Evolutionary conservation across 30 jellyfish, hydroid and myxozoan species (phyloP).

Genomic region (Aurelia coerulea): DNA sequence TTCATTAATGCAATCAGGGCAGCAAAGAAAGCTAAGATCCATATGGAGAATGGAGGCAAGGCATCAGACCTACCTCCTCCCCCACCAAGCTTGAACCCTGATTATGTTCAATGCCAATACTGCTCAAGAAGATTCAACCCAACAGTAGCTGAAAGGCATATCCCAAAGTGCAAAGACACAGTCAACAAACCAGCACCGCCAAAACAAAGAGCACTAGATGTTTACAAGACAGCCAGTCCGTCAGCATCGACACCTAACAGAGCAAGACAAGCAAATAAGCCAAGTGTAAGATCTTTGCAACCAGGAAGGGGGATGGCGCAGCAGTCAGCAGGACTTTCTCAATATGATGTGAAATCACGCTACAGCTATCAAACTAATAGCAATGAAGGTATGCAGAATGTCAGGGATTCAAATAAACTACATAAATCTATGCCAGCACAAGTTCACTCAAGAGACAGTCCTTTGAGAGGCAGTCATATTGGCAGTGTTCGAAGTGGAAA

Average conservation of each 20-base stretch:
- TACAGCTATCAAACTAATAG: conserved; percentile 33
- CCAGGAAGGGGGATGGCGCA: not conserved
- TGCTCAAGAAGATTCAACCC: conserved; percentile 90
- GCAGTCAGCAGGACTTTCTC: conserved; percentile 33
- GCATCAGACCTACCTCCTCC: conserved; percentile 99
- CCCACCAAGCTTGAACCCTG: conserved; percentile 93
- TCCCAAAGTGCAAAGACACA: conserved; percentile 84
- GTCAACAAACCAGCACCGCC: conserved; percentile 91
- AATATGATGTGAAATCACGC: conserved; percentile 17
- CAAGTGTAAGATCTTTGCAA: not conserved
- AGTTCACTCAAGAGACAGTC: too few relatives aligned
- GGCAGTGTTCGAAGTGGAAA: too few relatives aligned
- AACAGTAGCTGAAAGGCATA: conserved; percentile 94
- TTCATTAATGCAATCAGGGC: conserved; percentile 83
- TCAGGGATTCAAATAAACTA: too few relatives aligned
- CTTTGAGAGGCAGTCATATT: too few relatives aligned
- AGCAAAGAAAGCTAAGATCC: conserved; percentile 71
- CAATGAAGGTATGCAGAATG: too few relatives aligned
- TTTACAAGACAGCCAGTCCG: conserved; percentile 10
- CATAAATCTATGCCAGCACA: too few relatives aligned
- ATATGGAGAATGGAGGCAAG: conserved; percentile 89
- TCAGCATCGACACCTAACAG: conserved; percentile 1
- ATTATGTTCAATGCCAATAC: conserved; percentile 81
- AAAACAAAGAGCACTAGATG: conserved; percentile 79
- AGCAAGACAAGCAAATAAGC: too few relatives aligned